These are phyloP conservation scores for Geococcyx californianus DNA, from an alignment of 2,113 vertebrate genomes.

Conservation along the genomic window DNA sequence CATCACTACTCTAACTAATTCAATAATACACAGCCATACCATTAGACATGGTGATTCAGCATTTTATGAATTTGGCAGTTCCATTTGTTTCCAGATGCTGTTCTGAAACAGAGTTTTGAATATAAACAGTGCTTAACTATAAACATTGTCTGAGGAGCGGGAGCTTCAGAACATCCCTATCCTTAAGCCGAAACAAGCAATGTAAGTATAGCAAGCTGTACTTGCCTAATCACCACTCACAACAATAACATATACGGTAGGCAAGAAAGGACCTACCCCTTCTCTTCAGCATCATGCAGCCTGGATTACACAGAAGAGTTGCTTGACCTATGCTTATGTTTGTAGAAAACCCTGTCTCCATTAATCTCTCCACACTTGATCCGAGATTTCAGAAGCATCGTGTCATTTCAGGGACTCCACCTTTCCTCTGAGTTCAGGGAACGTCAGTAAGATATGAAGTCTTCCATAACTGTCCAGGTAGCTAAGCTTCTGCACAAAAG, in stretches of 20 bases:
- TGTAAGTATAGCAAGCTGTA: not conserved
- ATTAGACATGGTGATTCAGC: not conserved
- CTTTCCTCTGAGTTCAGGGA: not conserved
- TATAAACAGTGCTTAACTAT: too few relatives aligned
- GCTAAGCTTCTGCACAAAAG: not conserved
- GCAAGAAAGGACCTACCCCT: not conserved
- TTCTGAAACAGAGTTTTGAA: not conserved
- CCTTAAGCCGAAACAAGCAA: not conserved
- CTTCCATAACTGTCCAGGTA: not conserved
- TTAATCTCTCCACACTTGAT: not conserved
- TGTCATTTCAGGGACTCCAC: not conserved
- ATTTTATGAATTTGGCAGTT: not conserved
- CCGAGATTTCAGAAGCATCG: not conserved
- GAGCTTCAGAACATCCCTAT: not conserved
- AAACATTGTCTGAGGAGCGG: not conserved
- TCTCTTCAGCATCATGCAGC: not conserved
- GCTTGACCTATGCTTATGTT: not conserved
- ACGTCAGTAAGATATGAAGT: not conserved
- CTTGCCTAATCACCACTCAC: too few relatives aligned
- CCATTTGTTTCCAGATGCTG: not conserved
- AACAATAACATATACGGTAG: not conserved
- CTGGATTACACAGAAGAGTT: not conserved
- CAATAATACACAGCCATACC: not conserved
- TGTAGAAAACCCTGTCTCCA: not conserved
- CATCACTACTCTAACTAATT: not conserved